These are phyloP conservation scores for Drosophila pseudoananassae DNA, from an alignment of 1,140 invertebrate genomes.

Conservation along the genomic window DNA sequence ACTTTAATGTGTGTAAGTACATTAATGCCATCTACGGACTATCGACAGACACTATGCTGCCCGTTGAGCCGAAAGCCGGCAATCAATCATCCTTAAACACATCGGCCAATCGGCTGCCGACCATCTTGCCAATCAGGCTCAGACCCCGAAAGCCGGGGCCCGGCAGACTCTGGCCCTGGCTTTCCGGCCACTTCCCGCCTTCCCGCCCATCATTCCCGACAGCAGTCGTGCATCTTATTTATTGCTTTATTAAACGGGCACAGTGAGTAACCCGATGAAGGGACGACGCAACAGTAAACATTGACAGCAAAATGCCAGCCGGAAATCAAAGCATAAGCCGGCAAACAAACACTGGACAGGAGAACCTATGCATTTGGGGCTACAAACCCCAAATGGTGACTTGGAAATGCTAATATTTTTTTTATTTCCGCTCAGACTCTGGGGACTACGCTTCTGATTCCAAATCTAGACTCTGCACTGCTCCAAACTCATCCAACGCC, in stretches of 20 bases:
- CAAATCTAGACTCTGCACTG: background rate
- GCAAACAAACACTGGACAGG: slow-evolving; percentile 38
- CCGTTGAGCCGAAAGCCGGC: slow-evolving; percentile 16
- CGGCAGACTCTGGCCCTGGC: background rate
- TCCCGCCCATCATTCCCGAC: background rate
- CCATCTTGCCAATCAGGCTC: slow-evolving; percentile 35
- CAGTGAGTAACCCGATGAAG: background rate
- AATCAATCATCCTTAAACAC: slow-evolving; percentile 47
- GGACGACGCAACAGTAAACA: background rate
- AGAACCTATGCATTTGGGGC: background rate
- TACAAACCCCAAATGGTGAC: background rate
- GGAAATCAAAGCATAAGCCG: slow-evolving; percentile 43
- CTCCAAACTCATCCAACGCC: slow-evolving; percentile 30
- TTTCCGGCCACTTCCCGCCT: slow-evolving; percentile 17
- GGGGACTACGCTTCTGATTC: background rate
- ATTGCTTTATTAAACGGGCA: slow-evolving; percentile 54
- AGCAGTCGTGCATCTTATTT: slow-evolving; percentile 46
- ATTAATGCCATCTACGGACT: background rate
- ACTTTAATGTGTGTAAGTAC: background rate
- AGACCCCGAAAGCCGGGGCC: background rate
- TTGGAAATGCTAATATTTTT: background rate
- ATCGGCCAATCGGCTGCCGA: slow-evolving; percentile 15
- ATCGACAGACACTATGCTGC: slow-evolving; percentile 13
- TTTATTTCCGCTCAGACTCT: background rate
- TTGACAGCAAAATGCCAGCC: slow-evolving; percentile 18